Evolutionary conservation across 2,797 vertebrate species (phyloP).

Genomic region (Melopsittacus undulatus): DNA sequence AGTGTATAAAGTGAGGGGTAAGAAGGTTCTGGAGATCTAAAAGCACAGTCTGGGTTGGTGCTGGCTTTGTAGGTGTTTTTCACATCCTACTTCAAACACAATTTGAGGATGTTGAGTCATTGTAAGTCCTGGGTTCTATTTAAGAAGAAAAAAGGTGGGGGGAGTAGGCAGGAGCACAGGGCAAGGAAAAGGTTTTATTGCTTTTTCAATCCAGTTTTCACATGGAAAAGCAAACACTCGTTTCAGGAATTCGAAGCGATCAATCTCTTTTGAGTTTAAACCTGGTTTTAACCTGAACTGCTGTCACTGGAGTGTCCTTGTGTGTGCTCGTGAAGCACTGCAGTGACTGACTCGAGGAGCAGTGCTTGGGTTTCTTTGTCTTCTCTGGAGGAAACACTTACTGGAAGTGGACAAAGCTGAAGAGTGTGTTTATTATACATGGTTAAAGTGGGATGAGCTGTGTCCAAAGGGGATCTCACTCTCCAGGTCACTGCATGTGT

Average conservation of each 20-base stretch:
- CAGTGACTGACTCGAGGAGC: not conserved
- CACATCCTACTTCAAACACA: conserved; percentile 36
- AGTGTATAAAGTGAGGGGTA: not conserved
- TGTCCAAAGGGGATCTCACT: not conserved
- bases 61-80: conserved; percentile 35
- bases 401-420: not conserved
- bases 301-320: not conserved
- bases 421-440: not conserved
- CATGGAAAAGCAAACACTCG: not conserved
- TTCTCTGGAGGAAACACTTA: not conserved
- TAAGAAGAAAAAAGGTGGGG: not conserved
- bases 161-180: not conserved
- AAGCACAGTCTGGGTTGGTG: not conserved
- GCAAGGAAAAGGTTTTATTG: not conserved
- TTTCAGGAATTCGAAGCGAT: not conserved
- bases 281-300: not conserved
- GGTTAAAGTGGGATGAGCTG: not conserved
- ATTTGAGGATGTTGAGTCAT: conserved; percentile 66
- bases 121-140: conserved; percentile 6
- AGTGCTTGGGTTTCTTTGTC: not conserved
- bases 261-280: not conserved
- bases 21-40: not conserved
- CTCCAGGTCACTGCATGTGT: not conserved
- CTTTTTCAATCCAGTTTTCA: not conserved
- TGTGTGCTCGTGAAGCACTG: not conserved